Conservation (phyloP, 2,888 invertebrate species). For the Zhuqinia jingwanae region DNA sequence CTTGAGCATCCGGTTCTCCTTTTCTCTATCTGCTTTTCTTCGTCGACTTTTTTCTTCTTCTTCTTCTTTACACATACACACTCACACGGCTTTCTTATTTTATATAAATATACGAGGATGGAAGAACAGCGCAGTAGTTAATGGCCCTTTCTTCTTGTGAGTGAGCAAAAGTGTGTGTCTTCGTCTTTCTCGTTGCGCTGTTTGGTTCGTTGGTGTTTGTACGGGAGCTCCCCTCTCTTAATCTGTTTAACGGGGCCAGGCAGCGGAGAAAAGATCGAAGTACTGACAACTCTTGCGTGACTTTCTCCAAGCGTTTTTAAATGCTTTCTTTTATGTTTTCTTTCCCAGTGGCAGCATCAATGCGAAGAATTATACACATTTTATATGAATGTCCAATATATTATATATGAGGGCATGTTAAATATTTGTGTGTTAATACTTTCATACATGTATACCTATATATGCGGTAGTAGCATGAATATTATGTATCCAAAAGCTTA, state of each 20-base stretch:
- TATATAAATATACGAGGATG: not conserved
- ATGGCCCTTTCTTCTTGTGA: constrained; percentile 43
- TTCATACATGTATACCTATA: constrained; percentile 14
- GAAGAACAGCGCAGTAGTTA: constrained; percentile 36
- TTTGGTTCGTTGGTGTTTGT: constrained; percentile 37
- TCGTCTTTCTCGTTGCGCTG: constrained; percentile 20
- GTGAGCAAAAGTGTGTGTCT: not conserved
- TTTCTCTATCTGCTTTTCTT: constrained; percentile 36
- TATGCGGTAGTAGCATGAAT: too few species aligned
- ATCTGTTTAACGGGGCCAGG: constrained; percentile 63
- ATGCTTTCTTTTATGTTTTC: constrained; percentile 24
- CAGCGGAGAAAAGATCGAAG: constrained; percentile 47
- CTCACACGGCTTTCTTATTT: not conserved
- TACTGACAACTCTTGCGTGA: constrained; percentile 70
- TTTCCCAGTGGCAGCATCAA: not conserved
- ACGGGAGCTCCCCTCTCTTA: constrained; percentile 49
- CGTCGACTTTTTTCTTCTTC: not conserved
- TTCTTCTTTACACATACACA: not conserved
- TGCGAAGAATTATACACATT: too few species aligned
- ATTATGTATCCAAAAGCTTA: constrained; percentile 58
- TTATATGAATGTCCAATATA: too few species aligned
- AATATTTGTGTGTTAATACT: not conserved
- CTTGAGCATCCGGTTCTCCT: constrained; percentile 46
- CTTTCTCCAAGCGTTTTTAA: constrained; percentile 54
- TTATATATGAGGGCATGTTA: not conserved